Evolutionary conservation across 2,797 vertebrate genomes (phyloP).

Genomic region (Poeciliopsis gracilis): DNA sequence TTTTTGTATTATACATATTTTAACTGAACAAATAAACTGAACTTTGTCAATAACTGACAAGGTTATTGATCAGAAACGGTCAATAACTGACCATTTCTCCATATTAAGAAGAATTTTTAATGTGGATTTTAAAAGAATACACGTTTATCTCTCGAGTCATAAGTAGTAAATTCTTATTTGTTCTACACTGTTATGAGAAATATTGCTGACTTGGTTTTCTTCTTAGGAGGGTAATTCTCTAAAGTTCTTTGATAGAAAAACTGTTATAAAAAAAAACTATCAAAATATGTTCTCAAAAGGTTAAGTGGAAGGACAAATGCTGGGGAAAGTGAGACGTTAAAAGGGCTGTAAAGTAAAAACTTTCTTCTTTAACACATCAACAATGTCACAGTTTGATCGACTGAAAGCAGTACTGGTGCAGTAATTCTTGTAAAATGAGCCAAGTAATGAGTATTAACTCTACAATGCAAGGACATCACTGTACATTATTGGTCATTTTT

Average conservation of each 20-base stretch:
- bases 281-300: neutral
- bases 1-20: neutral
- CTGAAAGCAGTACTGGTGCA: neutral
- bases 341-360: neutral
- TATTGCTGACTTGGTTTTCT: too few relatives aligned
- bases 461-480: neutral
- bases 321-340: neutral
- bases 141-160: neutral
- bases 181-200: neutral
- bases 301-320: neutral
- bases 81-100: too few relatives aligned
- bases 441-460: neutral
- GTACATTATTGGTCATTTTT: neutral
- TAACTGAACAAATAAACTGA: too few relatives aligned
- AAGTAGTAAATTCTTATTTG: neutral
- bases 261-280: neutral
- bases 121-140: neutral
- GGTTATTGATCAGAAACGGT: too few relatives aligned
- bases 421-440: neutral
- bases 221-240: neutral
- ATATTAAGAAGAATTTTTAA: too few relatives aligned
- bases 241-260: neutral
- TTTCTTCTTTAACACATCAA: neutral
- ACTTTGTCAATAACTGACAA: too few relatives aligned
- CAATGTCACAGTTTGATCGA: neutral